A percentile compares a stretch with the other conserved stretches of the same genome.
Evolutionary conservation across 2,113 vertebrate species (phyloP).

Genomic region (Rostratula benghalensis): DNA sequence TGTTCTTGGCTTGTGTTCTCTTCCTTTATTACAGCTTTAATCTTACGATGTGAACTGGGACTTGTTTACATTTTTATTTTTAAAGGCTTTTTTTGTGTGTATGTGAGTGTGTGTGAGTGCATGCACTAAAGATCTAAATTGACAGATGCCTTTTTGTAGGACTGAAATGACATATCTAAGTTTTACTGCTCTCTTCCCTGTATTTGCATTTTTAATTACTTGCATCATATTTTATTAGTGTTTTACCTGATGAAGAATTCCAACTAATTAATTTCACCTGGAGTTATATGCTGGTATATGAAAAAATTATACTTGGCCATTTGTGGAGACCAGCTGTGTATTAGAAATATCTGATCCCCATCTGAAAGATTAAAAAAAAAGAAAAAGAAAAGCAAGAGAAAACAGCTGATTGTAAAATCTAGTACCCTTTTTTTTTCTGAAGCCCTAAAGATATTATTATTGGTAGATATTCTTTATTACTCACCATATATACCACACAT

Average conservation of each 20-base stretch:
- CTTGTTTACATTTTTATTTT: conserved; percentile 64
- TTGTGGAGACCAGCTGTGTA: conserved; percentile 70
- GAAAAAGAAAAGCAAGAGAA: conserved; percentile 37
- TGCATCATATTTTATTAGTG: conserved; percentile 68
- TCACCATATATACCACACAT: conserved; percentile 49
- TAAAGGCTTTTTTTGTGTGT: conserved; percentile 14
- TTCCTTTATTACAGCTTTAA: conserved; percentile 57
- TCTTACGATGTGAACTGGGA: conserved; percentile 15
- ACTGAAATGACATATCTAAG: conserved; percentile 54
- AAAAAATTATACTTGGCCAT: conserved; percentile 69
- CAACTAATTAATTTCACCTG: conserved; percentile 78
- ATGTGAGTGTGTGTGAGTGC: not conserved
- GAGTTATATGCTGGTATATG: conserved; percentile 45
- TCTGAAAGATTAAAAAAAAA: conserved; percentile 55
- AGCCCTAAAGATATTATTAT: conserved; percentile 66
- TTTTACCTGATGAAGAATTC: conserved; percentile 67
- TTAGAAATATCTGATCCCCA: conserved; percentile 70
- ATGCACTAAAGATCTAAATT: conserved; percentile 42
- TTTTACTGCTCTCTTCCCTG: conserved; percentile 47
- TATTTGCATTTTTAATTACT: conserved; percentile 76
- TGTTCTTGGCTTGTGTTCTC: conserved; percentile 27
- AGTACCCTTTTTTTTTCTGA: conserved; percentile 26
- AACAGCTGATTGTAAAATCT: conserved; percentile 73
- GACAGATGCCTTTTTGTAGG: conserved; percentile 70
- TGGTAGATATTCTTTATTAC: conserved; percentile 70